Conservation (phyloP, 2,797 vertebrate genomes). For the Zalophus californianus region DNA sequence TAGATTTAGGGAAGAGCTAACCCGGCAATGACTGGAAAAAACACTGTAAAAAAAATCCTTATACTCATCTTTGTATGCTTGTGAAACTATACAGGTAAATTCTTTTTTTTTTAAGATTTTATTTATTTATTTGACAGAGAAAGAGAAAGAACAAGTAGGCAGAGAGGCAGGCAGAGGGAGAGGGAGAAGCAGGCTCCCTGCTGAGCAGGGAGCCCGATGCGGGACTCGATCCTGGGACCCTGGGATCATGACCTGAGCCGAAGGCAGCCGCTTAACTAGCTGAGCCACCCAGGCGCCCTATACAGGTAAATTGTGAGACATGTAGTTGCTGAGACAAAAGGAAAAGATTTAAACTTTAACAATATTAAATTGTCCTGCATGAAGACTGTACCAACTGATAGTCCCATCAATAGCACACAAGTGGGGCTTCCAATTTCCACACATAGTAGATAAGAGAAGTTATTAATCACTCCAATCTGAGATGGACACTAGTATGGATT, state of each 20-base stretch:
- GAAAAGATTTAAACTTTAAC: slow-evolving; percentile 7
- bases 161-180: too few relatives aligned
- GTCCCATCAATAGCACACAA: background rate
- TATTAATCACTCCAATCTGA: background rate
- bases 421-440: background rate
- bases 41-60: background rate
- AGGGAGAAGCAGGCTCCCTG: too few relatives aligned
- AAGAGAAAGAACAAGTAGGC: too few relatives aligned
- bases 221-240: too few relatives aligned
- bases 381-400: background rate
- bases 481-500: background rate
- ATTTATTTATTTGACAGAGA: too few relatives aligned
- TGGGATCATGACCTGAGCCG: too few relatives aligned
- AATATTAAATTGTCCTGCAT: background rate
- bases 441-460: background rate
- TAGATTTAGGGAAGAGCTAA: slow-evolving; percentile 40
- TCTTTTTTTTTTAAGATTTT: background rate
- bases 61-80: background rate
- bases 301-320: background rate
- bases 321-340: background rate
- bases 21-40: slow-evolving; percentile 38
- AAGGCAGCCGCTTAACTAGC: too few relatives aligned
- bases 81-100: background rate
- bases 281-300: background rate
- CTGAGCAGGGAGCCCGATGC: too few relatives aligned